Base-by-base conservation (phyloP, 2,113 vertebrate genomes). In the Phyllostomus hastatus region DNA sequence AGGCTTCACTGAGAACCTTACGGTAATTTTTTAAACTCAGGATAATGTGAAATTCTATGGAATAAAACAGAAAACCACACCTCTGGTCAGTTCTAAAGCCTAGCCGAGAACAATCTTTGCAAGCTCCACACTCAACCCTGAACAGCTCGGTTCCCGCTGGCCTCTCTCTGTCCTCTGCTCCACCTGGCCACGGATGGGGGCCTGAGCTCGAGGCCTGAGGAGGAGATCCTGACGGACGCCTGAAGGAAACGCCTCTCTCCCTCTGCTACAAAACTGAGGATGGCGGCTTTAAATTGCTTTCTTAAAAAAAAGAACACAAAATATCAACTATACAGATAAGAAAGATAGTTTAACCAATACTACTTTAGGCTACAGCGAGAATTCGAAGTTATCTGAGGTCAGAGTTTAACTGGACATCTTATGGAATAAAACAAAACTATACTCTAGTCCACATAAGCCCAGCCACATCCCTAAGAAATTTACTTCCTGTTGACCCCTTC, bases 221-320 rank as follows among this genome's bases (percentile, higher is more conserved):
- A 52, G 54, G 78, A 83, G 16, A 96, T 90, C 59, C 35, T 59
- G 66, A 54, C 2, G 54, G 52, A 50, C 9, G 75, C 28, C 48
- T 79, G 88, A 10, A 88, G 95, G 35, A 92, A 69, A 69, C 0
- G 1, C 41, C 43, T 94, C 38, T 70, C 38, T 66, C 5, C 22
- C 9, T 75, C 33, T 35, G 20, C 80, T 67, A 52, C 70, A 80
- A 86, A 88, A 91, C 10, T 16, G 64, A 89, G 66, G 59, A 17
- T 94, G 57, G 33, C 69, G 88, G 89, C 38, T 94, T 82, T 50
- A 80, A 80, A 92, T 54, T 92, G 52, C 54, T 92, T 94, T 75
- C 93, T 96, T 64, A 64, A 83, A 86, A 91, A 91, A 70, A 84
- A 89, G 35, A 89, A 92, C 4, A 96, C 82, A 86, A 80, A 94